phyloP scores from a whole-genome alignment of 1,140 invertebrate genomes.

The Musca vetustissima region DNA sequence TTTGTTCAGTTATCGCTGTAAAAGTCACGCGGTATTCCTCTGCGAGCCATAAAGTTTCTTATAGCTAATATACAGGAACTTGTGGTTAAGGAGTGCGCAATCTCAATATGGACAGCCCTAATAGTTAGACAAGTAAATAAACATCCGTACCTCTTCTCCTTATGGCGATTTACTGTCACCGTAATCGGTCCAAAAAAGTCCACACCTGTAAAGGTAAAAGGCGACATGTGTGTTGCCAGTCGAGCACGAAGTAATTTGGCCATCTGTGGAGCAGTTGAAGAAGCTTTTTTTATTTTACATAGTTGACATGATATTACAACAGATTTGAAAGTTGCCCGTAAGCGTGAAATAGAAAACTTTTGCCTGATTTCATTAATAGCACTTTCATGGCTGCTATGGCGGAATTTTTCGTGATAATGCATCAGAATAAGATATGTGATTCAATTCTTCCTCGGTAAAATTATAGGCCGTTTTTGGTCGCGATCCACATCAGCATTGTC shows the following conservation, averaged over 20 bases:
- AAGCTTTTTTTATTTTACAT: background rate
- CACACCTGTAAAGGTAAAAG: background rate
- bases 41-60: constrained; percentile 17
- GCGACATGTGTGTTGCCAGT: background rate
- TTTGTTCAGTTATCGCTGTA: constrained; percentile 26
- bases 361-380: constrained; percentile 19
- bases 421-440: background rate
- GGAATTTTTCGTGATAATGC: constrained; percentile 4
- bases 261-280: background rate
- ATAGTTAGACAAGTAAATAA: constrained; percentile 20
- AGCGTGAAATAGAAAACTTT: background rate
- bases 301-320: background rate
- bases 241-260: background rate
- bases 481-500: background rate
- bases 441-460: background rate
- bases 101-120: constrained; percentile 25
- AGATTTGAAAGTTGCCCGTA: background rate
- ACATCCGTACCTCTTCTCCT: background rate
- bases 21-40: constrained; percentile 16
- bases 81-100: constrained; percentile 1
- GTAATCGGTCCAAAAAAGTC: background rate
- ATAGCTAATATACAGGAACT: constrained; percentile 25
- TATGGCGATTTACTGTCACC: background rate
- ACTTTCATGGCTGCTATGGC: constrained; percentile 5
- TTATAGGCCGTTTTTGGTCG: constrained; percentile 1